phyloP scores from a whole-genome alignment of 2,113 vertebrate species.

The Alligator sinensis region DNA sequence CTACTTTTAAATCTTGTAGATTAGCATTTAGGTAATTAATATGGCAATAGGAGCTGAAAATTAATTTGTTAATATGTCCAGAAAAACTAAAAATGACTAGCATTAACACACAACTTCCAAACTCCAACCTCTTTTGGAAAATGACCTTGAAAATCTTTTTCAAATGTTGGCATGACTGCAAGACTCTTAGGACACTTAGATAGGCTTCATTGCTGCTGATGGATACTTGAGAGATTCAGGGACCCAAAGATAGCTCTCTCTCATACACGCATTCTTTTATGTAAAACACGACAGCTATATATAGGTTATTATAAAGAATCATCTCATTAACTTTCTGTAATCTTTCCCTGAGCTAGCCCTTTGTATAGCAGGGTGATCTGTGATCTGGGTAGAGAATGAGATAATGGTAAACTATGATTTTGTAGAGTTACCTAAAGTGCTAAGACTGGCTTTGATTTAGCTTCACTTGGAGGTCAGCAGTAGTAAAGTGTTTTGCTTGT shows the following conservation, averaged over 20 bases:
- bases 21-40: not conserved
- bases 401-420: not conserved
- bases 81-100: conserved; percentile 34
- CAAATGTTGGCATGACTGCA: not conserved
- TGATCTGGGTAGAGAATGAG: conserved; percentile 14
- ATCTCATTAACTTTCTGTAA: not conserved
- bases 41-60: not conserved
- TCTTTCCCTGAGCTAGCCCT: not conserved
- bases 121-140: not conserved
- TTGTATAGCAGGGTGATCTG: not conserved
- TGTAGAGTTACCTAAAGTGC: conserved; percentile 41
- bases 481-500: conserved; percentile 67
- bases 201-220: not conserved
- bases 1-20: not conserved
- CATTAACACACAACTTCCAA: rapidly evolving
- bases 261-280: not conserved
- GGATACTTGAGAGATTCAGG: not conserved
- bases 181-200: not conserved
- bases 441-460: not conserved
- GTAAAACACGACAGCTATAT: not conserved
- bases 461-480: conserved; percentile 52
- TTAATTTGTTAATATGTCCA: not conserved
- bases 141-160: not conserved
- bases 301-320: not conserved
- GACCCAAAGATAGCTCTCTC: not conserved